Evolutionary conservation across 1,140 invertebrate genomes (phyloP), one percentile per base, ranked within the genome.

Genomic region (Linepithema humile): DNA sequence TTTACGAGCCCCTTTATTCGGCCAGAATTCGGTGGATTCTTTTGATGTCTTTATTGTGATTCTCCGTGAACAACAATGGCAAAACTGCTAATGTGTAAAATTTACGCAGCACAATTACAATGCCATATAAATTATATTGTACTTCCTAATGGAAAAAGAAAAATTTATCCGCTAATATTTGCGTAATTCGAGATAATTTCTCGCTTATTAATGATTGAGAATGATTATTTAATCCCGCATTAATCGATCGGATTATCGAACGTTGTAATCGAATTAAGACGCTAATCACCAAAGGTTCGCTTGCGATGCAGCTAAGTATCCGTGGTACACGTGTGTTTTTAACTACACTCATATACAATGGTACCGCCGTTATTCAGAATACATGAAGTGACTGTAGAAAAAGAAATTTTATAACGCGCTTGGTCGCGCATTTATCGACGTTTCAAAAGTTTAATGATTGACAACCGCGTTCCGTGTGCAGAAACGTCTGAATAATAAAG

Each of bases 401-500:
- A 60, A 40, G 38, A 67, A 70, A 70, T 80, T 78, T 80, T 64
- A 67, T 78, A 78, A 57, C 59, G 57, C 17, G 57, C 17, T 75
- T 12, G 50, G 10, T 23, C n/a, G 29, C 12, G 57, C 55, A 23
- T 75, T 70, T 67, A 87, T 50, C 85, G 50, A 32, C 64, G 23
- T 70, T 88, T 70, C 35, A 65, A 88, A n/a, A 82, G 59, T 29
- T n/a, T 23, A 15, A 4, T 32, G 69, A 86, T 75, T 72, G 78
- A 88, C 73, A 55, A 62, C 35, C 60, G 53, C 15, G n/a, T n/a
- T n/a, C 40, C 55, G 69, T 35, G 59, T 26, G n/a, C 35, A 78
- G n/a, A n/a, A 75, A 59, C 67, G 87, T 88, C 78, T 57, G 78
- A 88, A 84, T 83, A 78, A 89, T 89, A 88, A 88, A 83, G 85